Evolutionary conservation across 2,888 invertebrate species (phyloP), one percentile per base, ranked within the genome.

Genomic region (Drosophila prolongata): DNA sequence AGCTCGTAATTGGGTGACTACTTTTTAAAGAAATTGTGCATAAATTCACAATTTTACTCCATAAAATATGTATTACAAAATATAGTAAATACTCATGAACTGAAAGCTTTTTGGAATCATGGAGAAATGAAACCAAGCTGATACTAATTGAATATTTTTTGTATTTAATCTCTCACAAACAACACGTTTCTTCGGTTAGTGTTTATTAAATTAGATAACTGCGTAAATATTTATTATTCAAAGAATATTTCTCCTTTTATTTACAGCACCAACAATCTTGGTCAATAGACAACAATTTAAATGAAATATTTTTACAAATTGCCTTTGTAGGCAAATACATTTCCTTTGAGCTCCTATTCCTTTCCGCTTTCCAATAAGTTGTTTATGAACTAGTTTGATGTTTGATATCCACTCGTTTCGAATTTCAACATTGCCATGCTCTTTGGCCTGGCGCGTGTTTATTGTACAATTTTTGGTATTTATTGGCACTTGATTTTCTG

Each of bases 401-500:
- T 60, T 64, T 64, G 49, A 60, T 77, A 59, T 50, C 62, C 60
- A 59, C 62, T 64, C 35, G 62, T 5, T 42, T 64, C 60, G 4
- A 24, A 37, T 64, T 59, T 16, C 49, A 50, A 14, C 42, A 43
- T 16, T 38, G 35, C 38, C 24, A 35, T 49, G 46, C 37, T 35
- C 42, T 38, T 50, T 24, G 11, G 43, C 55, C 53, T 24, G 42
- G 35, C 47, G 72, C 73, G 75, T 71, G 79, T 75, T 75, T 73
- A 67, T 74, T 78, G 72, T 62, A 16, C 52, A 56, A 62, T 75
- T 47, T 74, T 61, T 79, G 64, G 70, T 60, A 81, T 84, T 80
- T 77, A 84, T 81, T 84, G 79, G 69, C 77, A 57, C 77, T 79
- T 72, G 78, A 67, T 71, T 58, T 38, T 69, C 38, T 57, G 49